phyloP scores from a whole-genome alignment of 2,888 invertebrate genomes.

The Eupithecia centaureata region DNA sequence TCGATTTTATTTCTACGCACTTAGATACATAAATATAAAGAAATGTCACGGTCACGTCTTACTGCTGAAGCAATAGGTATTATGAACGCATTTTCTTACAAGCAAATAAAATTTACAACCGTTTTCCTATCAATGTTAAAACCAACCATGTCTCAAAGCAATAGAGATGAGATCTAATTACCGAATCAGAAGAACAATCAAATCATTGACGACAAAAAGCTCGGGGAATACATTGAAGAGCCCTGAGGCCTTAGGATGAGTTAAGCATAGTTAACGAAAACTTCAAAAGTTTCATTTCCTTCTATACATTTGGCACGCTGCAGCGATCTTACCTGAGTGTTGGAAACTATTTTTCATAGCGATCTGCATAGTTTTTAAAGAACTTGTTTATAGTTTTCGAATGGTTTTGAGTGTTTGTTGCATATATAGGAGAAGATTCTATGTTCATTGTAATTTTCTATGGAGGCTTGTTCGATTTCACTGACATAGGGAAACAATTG shows the following conservation, averaged over 20 bases:
- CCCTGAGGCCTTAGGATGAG: neutral
- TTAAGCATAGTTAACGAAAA: neutral
- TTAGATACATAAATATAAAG: constrained; percentile 12
- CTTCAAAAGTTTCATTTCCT: neutral
- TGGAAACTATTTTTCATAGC: neutral
- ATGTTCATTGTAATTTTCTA: too few species aligned
- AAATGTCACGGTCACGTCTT: neutral
- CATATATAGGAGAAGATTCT: too few species aligned
- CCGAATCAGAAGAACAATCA: constrained; percentile 41
- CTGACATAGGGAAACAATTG: too few species aligned
- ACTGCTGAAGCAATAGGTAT: neutral
- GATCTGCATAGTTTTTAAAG: too few species aligned
- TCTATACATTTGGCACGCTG: neutral
- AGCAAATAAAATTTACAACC: too few species aligned
- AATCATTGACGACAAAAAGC: constrained; percentile 42
- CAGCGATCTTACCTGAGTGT: neutral
- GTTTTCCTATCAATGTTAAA: neutral
- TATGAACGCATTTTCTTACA: neutral
- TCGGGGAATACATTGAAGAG: constrained; percentile 37
- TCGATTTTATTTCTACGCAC: constrained; percentile 34
- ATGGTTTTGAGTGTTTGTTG: too few species aligned
- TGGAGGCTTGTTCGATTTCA: too few species aligned
- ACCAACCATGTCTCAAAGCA: neutral
- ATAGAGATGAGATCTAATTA: constrained; percentile 19
- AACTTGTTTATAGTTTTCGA: neutral